phyloP scores from a whole-genome alignment of 2,797 vertebrate species.

The Coranthus polyacanthus region DNA sequence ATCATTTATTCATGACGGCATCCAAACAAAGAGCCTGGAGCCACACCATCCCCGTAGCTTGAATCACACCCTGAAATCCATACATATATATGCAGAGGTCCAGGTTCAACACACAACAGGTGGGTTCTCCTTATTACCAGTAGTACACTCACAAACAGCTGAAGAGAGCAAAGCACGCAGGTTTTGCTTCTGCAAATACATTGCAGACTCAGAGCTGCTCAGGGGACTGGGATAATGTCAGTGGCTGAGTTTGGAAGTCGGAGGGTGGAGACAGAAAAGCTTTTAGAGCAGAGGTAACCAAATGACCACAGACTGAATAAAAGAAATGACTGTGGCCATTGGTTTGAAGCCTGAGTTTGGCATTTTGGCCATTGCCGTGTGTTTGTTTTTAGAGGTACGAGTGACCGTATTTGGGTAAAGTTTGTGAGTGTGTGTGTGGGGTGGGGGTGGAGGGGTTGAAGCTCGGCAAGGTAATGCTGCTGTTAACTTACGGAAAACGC shows the following conservation, averaged over 20 bases:
- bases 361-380: too few species aligned
- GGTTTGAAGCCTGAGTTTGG: too few species aligned
- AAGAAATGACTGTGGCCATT: too few species aligned
- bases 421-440: too few species aligned
- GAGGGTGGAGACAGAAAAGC: neutral
- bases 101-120: conserved; percentile 4
- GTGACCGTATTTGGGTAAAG: too few species aligned
- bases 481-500: too few species aligned
- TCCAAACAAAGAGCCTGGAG: conserved; percentile 32
- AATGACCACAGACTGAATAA: neutral
- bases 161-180: neutral
- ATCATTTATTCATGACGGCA: conserved; percentile 82
- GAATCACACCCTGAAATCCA: conserved; percentile 23
- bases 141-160: neutral
- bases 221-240: neutral
- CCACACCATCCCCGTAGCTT: neutral
- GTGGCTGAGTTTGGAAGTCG: neutral
- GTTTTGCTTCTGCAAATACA: conserved; percentile 12
- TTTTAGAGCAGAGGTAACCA: neutral
- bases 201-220: conserved; percentile 1
- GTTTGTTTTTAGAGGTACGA: too few species aligned
- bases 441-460: too few species aligned
- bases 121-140: conserved; percentile 13
- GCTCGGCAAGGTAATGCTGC: too few species aligned
- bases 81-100: neutral